These are phyloP conservation scores for Glareola pratincola DNA, from an alignment of 2,113 vertebrate genomes.

Conservation along the genomic window DNA sequence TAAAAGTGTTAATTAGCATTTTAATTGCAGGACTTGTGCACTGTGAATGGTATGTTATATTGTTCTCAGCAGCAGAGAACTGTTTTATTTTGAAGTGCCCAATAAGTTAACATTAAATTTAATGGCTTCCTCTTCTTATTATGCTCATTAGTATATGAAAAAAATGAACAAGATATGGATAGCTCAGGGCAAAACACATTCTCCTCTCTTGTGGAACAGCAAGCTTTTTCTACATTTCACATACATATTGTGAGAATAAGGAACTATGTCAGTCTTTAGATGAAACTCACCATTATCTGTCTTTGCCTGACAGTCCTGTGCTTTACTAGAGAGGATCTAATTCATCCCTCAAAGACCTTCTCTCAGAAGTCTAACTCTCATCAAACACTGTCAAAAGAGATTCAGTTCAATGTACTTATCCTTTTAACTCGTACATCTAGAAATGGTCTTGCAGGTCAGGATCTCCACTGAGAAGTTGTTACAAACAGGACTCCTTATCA, in stretches of 20 bases:
- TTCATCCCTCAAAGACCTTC: not conserved
- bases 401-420: not conserved
- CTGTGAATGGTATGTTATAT: not conserved
- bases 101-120: not conserved
- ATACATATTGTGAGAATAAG: not conserved
- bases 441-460: not conserved
- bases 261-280: not conserved
- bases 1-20: constrained; percentile 50
- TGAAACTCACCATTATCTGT: not conserved
- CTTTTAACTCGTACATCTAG: not conserved
- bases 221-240: not conserved
- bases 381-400: not conserved
- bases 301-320: not conserved
- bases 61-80: not conserved
- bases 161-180: not conserved
- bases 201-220: not conserved
- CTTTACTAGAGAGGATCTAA: not conserved
- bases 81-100: constrained; percentile 5
- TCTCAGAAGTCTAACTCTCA: not conserved
- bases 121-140: not conserved
- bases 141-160: not conserved
- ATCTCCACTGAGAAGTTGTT: not conserved
- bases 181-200: not conserved
- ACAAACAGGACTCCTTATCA: not conserved
- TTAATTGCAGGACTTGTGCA: constrained; percentile 16